phyloP scores from a whole-genome alignment of 2,113 vertebrate genomes.

The Bombycilla garrulus region DNA sequence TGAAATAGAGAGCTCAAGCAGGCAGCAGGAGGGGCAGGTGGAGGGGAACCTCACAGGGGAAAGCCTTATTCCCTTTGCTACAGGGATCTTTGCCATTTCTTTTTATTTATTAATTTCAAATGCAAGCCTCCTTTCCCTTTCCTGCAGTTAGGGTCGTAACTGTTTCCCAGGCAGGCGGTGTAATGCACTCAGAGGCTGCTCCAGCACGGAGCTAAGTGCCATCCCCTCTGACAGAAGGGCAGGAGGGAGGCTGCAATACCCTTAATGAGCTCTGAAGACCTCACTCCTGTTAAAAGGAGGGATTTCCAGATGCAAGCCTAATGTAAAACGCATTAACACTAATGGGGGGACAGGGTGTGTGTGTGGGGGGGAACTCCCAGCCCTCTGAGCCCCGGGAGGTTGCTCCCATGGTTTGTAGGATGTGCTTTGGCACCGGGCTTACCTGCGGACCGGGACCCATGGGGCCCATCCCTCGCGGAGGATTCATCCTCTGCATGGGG shows the following conservation, averaged over 20 bases:
- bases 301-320: slow-evolving; percentile 66
- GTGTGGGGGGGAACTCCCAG: slow-evolving; percentile 12
- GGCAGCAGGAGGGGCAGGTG: neutral
- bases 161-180: slow-evolving; percentile 15
- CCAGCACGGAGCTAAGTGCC: neutral
- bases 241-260: slow-evolving; percentile 37
- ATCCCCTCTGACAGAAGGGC: slow-evolving; percentile 38
- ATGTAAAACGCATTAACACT: slow-evolving; percentile 70
- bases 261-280: slow-evolving; percentile 53
- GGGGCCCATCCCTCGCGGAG: slow-evolving; percentile 96
- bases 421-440: slow-evolving; percentile 32
- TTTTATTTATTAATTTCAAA: slow-evolving; percentile 58
- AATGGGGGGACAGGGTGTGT: slow-evolving; percentile 19
- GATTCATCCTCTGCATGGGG: slow-evolving; percentile 98
- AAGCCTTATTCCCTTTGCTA: slow-evolving; percentile 29
- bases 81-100: neutral
- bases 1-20: neutral
- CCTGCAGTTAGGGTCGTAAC: slow-evolving; percentile 29
- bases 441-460: slow-evolving; percentile 98
- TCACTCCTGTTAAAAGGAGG: slow-evolving; percentile 42
- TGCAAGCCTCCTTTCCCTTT: slow-evolving; percentile 20
- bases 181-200: slow-evolving; percentile 45
- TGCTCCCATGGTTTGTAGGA: neutral
- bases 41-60: slow-evolving; percentile 8
- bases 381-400: neutral